Base-by-base conservation (phyloP, 2,888 invertebrate genomes). In the Phortica okadai region DNA sequence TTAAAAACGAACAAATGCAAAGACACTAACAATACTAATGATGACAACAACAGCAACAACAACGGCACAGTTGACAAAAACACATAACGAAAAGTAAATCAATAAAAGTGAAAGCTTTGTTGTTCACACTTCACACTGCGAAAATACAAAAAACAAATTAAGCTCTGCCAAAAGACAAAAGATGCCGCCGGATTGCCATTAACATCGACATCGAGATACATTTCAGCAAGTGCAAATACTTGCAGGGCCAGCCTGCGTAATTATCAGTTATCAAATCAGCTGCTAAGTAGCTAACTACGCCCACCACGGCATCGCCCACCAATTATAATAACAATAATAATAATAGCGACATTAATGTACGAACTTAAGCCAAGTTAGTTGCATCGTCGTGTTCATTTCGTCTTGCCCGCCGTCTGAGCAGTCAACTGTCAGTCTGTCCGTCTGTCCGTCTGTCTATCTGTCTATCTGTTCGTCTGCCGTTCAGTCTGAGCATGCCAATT, bases 101-200 rank as follows among this genome's bases (percentile, higher is more conserved):
- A 79, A 80, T 67, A 82, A 81, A 86, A 85, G 85, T 83, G 86
- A 85, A 85, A 85, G 85, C 78, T 33, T 33, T 2, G 80, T 76
- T 74, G 16, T 69, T 69, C 21, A 44, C 45, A 45, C 69, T 66
- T 14, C 11, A 10, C 16, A n/a, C 33, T 33, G 33, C 33, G 33
- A 62, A 62, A 41, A 42, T 4, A 66, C 11, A 42, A n/a, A 67
- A 67, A 67, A 67, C n/a, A 67, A 67, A 42, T 44, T 6, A 45
- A 10, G 45, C 45, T n/a, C 45, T 16, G 59, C 25, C 5, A 59
- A n/a, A 56, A 16, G 16, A 10, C 16, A 59, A 59, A 59, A 59
- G 59, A 59, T 62, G 25, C 62, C 56, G 16, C 14, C n/a, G n/a
- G n/a, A 11, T 56, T 56, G 14, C 56, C n/a, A 21, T 21, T 7